Base-by-base conservation (phyloP, 2,888 invertebrate genomes). In the Pseudoips prasinana region DNA sequence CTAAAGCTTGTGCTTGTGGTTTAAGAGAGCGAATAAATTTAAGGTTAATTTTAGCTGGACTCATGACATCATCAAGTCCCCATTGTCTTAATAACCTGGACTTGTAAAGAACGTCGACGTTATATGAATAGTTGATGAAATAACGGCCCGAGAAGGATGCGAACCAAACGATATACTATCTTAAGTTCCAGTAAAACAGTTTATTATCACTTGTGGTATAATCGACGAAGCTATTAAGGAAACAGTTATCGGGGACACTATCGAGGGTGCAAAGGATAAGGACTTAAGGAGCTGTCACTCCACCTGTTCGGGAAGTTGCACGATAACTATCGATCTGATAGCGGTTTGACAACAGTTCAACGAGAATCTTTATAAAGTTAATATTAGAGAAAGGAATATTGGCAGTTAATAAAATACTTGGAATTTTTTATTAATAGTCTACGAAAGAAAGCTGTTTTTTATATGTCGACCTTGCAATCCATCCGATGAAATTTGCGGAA, bases 231-330 rank as follows among this genome's bases (percentile, higher is more conserved):
- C 46, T 61, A 62, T 66, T 64, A 66, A 50, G 62, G 54, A 42
- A 55, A 53, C 60, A 51, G 54, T 64, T 64, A 67, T 67, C 65
- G 43, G 40, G 31, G 38, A 48, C 41, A 56, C 59, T 42, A 64
- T 60, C 62, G 43, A 43, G 49, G 60, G 40, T 47, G 46, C 43
- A 42, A 53, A 35, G 49, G 49, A 60, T 48, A 49, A 57, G 46
- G 26, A 47, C 38, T 35, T 48, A 49, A 57, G 44, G 27, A 48
- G 39, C 38, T 37, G 46, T 42, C 51, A 34, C 50, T 39, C 44
- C 48, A 53, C 52, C 53, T 57, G 56, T 46, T 48, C 40, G 46
- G 43, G 45, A 53, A 48, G 42, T 51, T 51, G 24, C 14, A 25
- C 22, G 58, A 50, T 57, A 47, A 52, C 48, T 52, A 62, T 54